Percentiles rank a stretch among this genome's conserved stretches.
Evolutionary conservation across 2,797 vertebrate genomes (phyloP).

Genomic region (Hippopotamyrus pictus): DNA sequence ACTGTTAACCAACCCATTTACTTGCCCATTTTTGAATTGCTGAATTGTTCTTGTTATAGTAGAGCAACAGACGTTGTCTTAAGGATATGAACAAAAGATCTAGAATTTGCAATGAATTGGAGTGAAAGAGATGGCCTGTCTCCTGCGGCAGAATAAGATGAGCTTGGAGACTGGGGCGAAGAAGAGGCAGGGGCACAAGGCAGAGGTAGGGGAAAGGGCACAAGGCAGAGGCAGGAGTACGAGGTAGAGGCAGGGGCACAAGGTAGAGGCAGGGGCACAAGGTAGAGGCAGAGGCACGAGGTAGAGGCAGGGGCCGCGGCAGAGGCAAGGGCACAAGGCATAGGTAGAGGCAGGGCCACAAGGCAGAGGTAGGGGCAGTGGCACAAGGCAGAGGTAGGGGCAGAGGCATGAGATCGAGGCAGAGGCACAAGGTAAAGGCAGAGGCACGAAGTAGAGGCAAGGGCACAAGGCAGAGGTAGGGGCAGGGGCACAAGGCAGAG

Average conservation of each 20-base stretch:
- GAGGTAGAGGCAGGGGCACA: background rate
- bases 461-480: background rate
- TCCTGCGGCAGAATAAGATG: slow-evolving; percentile 40
- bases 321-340: background rate
- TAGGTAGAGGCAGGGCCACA: background rate
- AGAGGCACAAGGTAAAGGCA: background rate
- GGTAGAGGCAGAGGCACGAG: too few species aligned
- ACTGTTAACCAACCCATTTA: background rate
- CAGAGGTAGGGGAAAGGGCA: background rate
- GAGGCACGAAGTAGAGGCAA: background rate
- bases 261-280: background rate
- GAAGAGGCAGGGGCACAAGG: too few species aligned
- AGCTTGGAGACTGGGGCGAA: background rate
- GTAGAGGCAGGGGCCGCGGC: too few species aligned
- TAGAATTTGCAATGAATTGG: background rate
- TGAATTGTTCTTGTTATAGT: background rate
- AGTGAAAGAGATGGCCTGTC: slow-evolving; percentile 36
- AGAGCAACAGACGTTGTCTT: background rate
- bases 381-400: background rate
- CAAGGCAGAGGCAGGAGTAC: background rate
- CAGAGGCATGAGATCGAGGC: background rate
- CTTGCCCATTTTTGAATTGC: background rate
- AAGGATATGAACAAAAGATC: background rate
- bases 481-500: background rate
- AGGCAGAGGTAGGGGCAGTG: background rate